These are phyloP conservation scores for Ditula angustiorana DNA, from an alignment of 2,888 invertebrate species.

Conservation along the genomic window DNA sequence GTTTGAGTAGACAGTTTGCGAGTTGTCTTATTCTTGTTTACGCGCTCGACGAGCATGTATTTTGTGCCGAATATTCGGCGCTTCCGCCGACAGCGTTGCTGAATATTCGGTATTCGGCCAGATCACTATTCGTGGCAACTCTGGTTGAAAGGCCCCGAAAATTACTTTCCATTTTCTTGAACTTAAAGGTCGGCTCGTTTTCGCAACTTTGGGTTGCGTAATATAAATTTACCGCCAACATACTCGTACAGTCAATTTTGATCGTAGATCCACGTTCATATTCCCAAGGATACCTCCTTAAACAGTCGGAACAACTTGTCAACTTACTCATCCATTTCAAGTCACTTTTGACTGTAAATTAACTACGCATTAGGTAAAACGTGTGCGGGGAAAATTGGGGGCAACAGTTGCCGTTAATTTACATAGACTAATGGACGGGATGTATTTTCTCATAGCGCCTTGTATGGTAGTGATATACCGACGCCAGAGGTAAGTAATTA, in stretches of 20 bases:
- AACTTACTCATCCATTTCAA: conserved; percentile 9
- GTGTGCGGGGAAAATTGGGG: conserved; percentile 3
- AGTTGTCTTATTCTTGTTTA: too few relatives aligned
- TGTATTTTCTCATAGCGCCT: conserved; percentile 7
- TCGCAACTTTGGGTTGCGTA: too few relatives aligned
- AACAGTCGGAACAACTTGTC: neutral
- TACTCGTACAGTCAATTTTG: neutral
- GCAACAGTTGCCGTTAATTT: conserved; percentile 7
- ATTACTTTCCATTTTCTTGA: too few relatives aligned
- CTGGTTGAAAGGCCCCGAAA: too few relatives aligned
- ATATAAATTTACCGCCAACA: too few relatives aligned
- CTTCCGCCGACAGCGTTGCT: too few relatives aligned
- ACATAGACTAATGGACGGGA: conserved; percentile 13
- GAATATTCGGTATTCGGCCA: too few relatives aligned
- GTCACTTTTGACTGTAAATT: conserved; percentile 25
- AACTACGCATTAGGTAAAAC: conserved; percentile 12
- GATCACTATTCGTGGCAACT: too few relatives aligned
- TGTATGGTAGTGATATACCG: conserved; percentile 8
- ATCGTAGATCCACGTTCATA: neutral
- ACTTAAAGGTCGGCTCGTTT: too few relatives aligned
- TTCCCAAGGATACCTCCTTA: neutral
- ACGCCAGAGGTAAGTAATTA: neutral
- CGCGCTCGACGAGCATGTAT: too few relatives aligned
- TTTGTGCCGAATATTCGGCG: too few relatives aligned
- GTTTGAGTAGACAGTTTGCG: too few relatives aligned